A percentile compares a stretch with the other conserved stretches of the same genome.
These are phyloP conservation scores for Perizoma affinitatum DNA, from an alignment of 2,888 invertebrate species.

Conservation along the genomic window DNA sequence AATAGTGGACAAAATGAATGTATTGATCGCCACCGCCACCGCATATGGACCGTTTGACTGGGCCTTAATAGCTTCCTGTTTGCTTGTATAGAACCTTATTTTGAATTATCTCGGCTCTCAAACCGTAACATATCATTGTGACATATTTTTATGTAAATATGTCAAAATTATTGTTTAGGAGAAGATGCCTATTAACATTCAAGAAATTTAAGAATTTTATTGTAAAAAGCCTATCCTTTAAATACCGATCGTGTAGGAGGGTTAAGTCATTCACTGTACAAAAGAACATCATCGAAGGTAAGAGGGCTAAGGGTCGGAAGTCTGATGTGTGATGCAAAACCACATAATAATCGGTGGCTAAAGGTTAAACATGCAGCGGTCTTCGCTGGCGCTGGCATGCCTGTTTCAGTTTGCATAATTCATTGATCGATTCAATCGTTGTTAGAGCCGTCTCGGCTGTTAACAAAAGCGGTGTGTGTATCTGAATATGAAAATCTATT, in stretches of 20 bases:
- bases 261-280: constrained; percentile 11
- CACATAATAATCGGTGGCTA: constrained; percentile 58
- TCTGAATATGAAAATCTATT: constrained; percentile 64
- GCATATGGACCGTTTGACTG: too few relatives aligned
- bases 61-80: too few relatives aligned
- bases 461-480: constrained; percentile 54
- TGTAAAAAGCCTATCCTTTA: neutral
- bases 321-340: constrained; percentile 44
- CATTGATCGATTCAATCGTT: constrained; percentile 63
- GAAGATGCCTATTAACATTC: constrained; percentile 16
- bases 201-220: neutral
- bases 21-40: too few relatives aligned
- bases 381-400: constrained; percentile 50
- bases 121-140: constrained; percentile 24
- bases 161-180: constrained; percentile 41
- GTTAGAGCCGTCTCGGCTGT: constrained; percentile 40
- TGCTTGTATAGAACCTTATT: constrained; percentile 21
- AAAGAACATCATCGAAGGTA: constrained; percentile 15
- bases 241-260: constrained; percentile 1
- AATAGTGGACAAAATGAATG: too few relatives aligned
- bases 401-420: constrained; percentile 70
- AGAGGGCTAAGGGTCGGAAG: constrained; percentile 47
- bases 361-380: constrained; percentile 70
- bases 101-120: constrained; percentile 6
- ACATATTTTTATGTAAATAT: constrained; percentile 34